Base-by-base conservation (phyloP, 2,797 vertebrate genomes). In the Paguma larvata region DNA sequence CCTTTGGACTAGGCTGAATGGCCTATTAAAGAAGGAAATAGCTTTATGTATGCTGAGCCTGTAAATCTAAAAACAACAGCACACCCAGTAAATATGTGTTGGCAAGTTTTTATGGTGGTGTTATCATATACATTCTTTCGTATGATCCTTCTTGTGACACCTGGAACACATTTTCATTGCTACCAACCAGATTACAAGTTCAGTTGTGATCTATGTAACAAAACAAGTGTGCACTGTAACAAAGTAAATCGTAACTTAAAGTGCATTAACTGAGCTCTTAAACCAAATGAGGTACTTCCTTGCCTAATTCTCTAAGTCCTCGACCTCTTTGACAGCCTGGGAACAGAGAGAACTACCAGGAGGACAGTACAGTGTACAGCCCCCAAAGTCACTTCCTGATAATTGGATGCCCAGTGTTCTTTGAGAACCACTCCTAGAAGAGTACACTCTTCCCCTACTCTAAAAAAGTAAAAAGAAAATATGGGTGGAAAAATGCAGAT, bases 111-210 rank as follows among this genome's bases (percentile, higher is more conserved):
- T 90, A 34, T 4, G 9, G 4, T 90, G 18, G 19, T 70, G 13
- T 6, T 65, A 2, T 19, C 93, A 51, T 38, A 48, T 30, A 51
- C 8, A 44, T 93, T 93, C 6, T 87, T 91, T 91, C 8, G 46
- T 84, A 14, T 85, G 48, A 78, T 75, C 21, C 1, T 63, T 4
- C 13, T 95, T 89, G 38, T 85, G 48, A 85, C 15, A 14, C 27
- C 15, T 75, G 32, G 23, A 95, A 77, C 41, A 72, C 13, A 82
- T 87, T 97, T 89, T 78, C 62, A 91, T 92, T 94, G 34, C 19
- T 87, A 72, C n/a, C 75, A 94, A 85, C 8, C 93, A 13, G 6
- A 91, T 88, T 90, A 85, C 3, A 48, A 70, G 11, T 83, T 94
- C 7, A 84, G 0, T 67, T 96, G 62, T 96, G 21, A 90, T 67